phyloP scores from a whole-genome alignment of 2,113 vertebrate genomes.

The Antechinus stuartii region DNA sequence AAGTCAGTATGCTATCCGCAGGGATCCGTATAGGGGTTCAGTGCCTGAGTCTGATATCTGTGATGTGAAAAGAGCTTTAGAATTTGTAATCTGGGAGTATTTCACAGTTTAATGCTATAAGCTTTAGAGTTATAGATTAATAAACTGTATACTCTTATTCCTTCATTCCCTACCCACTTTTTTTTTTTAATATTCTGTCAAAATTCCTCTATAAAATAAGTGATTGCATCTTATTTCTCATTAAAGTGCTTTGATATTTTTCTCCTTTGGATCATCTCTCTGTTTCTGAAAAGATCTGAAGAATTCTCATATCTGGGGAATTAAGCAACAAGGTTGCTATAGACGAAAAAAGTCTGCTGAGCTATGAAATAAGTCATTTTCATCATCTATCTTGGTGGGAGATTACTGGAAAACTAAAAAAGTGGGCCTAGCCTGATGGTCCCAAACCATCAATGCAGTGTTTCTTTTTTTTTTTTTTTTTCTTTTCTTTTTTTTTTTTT shows the following conservation, averaged over 20 bases:
- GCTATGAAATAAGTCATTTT: not conserved
- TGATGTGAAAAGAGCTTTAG: not conserved
- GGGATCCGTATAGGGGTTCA: not conserved
- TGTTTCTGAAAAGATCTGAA: not conserved
- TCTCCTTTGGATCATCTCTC: not conserved
- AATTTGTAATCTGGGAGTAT: not conserved
- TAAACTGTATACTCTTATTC: not conserved
- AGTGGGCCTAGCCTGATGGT: not conserved
- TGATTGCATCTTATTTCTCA: not conserved
- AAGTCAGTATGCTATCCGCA: not conserved
- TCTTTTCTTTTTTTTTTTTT: not conserved
- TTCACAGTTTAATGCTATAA: not conserved
- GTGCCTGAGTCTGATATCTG: not conserved
- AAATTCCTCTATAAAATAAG: not conserved
- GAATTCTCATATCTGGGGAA: not conserved
- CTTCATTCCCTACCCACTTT: not conserved
- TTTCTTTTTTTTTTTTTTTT: too few species aligned
- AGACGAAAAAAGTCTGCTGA: not conserved
- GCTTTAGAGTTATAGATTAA: not conserved
- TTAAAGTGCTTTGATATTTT: not conserved
- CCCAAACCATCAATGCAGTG: not conserved
- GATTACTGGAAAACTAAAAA: not conserved
- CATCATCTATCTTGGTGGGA: not conserved
- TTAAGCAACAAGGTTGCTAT: not conserved
- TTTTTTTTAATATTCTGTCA: not conserved